Conservation (phyloP, 2,888 invertebrate genomes). For the Arctia plantaginis region DNA sequence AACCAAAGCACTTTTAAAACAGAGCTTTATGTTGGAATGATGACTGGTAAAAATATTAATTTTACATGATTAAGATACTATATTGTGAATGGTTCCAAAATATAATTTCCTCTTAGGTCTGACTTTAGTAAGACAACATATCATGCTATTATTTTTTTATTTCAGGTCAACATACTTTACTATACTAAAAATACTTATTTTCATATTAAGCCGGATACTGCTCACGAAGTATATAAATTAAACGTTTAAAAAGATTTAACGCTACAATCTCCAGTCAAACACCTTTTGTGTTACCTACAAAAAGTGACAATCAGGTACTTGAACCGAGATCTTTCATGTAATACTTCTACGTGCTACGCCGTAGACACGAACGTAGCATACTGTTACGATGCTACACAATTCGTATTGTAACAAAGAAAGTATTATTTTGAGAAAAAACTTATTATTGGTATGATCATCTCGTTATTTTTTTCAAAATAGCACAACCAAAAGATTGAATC, state of each 20-base stretch:
- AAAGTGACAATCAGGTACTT: slow-evolving; percentile 52
- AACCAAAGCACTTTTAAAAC: too few relatives aligned
- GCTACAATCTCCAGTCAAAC: slow-evolving; percentile 34
- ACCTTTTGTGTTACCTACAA: slow-evolving; percentile 42
- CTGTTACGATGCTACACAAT: slow-evolving; percentile 24
- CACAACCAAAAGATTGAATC: too few relatives aligned
- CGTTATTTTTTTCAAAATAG: too few relatives aligned
- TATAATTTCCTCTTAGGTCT: too few relatives aligned
- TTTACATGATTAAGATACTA: too few relatives aligned
- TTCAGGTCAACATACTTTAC: too few relatives aligned
- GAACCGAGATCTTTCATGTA: slow-evolving; percentile 39
- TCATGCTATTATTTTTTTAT: too few relatives aligned
- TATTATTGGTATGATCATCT: too few relatives aligned
- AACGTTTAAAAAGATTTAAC: slow-evolving; percentile 43
- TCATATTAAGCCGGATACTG: slow-evolving; percentile 29
- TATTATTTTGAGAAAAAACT: not conserved
- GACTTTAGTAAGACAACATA: too few relatives aligned
- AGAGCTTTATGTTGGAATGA: too few relatives aligned
- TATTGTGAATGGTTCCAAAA: too few relatives aligned
- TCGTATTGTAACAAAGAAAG: not conserved
- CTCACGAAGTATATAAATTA: slow-evolving; percentile 29
- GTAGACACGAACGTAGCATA: slow-evolving; percentile 43
- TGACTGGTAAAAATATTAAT: too few relatives aligned
- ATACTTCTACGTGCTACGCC: slow-evolving; percentile 52
- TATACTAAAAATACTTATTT: not conserved